A percentile compares a stretch with the other conserved stretches of the same genome.
phyloP scores from a whole-genome alignment of 2,113 vertebrate species.

The Brevimyrus niger region DNA sequence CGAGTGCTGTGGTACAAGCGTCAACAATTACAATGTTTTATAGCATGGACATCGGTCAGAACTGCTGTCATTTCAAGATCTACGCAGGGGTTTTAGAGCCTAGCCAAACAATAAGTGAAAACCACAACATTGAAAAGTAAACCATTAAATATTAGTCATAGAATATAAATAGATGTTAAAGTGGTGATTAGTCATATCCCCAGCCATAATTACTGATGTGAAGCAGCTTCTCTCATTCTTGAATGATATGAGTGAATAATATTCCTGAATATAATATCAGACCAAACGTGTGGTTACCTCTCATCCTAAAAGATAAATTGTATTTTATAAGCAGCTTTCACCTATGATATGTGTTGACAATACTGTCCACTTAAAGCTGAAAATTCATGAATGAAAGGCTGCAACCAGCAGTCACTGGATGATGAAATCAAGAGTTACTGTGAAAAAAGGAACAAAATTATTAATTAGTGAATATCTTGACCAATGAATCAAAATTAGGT shows the following conservation, averaged over 20 bases:
- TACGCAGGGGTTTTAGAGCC: background rate
- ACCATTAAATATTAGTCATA: background rate
- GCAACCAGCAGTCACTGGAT: background rate
- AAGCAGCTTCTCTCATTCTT: background rate
- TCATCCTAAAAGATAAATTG: background rate
- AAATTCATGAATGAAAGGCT: background rate
- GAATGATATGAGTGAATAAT: background rate
- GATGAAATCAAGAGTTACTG: background rate
- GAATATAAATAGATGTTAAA: background rate
- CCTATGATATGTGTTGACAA: background rate
- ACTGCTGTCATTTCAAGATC: background rate
- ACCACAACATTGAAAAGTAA: background rate
- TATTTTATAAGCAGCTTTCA: background rate
- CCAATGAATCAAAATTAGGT: background rate
- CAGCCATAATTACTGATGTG: background rate
- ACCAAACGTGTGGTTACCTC: background rate
- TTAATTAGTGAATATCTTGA: background rate
- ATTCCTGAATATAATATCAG: background rate
- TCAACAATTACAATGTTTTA: background rate
- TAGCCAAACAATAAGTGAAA: background rate
- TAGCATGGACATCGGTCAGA: background rate
- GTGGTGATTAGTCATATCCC: background rate
- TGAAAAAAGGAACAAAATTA: background rate
- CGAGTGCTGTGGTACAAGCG: background rate
- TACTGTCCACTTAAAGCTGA: background rate